Evolutionary conservation across 2,797 vertebrate species (phyloP).

Genomic region (Mastacembelus armatus): DNA sequence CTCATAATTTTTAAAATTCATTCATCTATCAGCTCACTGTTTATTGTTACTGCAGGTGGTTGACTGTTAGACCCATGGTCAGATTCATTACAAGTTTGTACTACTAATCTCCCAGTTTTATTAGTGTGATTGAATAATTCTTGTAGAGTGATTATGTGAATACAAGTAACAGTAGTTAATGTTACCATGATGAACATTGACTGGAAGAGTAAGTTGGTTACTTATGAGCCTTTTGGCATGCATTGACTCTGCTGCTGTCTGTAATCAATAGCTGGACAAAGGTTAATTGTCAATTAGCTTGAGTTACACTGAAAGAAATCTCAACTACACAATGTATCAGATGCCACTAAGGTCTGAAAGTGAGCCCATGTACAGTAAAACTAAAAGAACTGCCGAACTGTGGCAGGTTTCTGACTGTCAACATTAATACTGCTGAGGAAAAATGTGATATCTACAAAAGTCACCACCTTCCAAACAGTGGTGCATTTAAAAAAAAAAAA

Average conservation of each 20-base stretch:
- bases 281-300: slow-evolving; percentile 62
- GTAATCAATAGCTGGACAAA: slow-evolving; percentile 36
- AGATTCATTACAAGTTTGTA: not conserved
- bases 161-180: slow-evolving; percentile 13
- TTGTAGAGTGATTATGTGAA: not conserved
- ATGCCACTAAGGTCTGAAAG: slow-evolving; percentile 10
- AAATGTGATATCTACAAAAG: too few species aligned
- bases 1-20: slow-evolving; percentile 14
- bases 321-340: slow-evolving; percentile 15
- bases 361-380: slow-evolving; percentile 3
- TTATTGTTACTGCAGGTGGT: slow-evolving; percentile 6
- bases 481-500: too few species aligned
- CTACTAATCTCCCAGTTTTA: not conserved
- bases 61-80: not conserved
- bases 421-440: too few species aligned
- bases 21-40: slow-evolving; percentile 20
- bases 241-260: slow-evolving; percentile 15
- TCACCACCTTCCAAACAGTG: too few species aligned
- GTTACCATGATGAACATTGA: not conserved
- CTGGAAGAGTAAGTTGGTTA: slow-evolving; percentile 4
- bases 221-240: slow-evolving; percentile 28
- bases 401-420: too few species aligned
- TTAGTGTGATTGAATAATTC: not conserved
- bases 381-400: slow-evolving; percentile 6
- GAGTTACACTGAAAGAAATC: slow-evolving; percentile 28